Evolutionary conservation across 2,888 invertebrate genomes (phyloP).

Genomic region (Chaetoderma sp.): DNA sequence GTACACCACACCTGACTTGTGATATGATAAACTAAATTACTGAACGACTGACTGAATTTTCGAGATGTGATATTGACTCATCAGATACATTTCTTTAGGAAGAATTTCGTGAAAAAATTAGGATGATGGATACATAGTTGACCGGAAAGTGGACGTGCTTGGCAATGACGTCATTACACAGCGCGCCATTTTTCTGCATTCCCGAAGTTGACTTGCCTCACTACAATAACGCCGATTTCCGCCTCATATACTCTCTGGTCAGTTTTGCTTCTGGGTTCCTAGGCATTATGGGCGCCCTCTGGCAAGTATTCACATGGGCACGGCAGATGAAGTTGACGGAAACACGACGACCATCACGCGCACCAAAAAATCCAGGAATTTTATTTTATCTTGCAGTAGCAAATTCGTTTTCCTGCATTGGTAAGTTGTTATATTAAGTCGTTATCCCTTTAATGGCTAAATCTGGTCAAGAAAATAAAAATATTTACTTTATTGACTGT

Average conservation of each 20-base stretch:
- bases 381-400: background rate
- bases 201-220: background rate
- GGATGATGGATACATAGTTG: too few relatives aligned
- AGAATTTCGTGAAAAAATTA: too few relatives aligned
- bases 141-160: too few relatives aligned
- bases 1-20: too few relatives aligned
- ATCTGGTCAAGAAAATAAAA: too few relatives aligned
- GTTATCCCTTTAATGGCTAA: too few relatives aligned
- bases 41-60: too few relatives aligned
- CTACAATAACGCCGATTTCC: background rate
- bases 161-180: slow-evolving; percentile 6
- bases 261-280: background rate
- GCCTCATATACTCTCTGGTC: background rate
- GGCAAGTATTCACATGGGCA: background rate
- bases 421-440: background rate
- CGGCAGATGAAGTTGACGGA: background rate
- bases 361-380: background rate
- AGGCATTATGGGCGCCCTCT: background rate
- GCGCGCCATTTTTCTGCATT: slow-evolving; percentile 4
- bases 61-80: too few relatives aligned
- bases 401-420: background rate
- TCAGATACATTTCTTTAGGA: too few relatives aligned
- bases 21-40: too few relatives aligned
- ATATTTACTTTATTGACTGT: too few relatives aligned
- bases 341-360: background rate